Evolutionary conservation across 1,140 invertebrate genomes (phyloP), one percentile per base, ranked within the genome.

Genomic region (Monochamus saltuarius): DNA sequence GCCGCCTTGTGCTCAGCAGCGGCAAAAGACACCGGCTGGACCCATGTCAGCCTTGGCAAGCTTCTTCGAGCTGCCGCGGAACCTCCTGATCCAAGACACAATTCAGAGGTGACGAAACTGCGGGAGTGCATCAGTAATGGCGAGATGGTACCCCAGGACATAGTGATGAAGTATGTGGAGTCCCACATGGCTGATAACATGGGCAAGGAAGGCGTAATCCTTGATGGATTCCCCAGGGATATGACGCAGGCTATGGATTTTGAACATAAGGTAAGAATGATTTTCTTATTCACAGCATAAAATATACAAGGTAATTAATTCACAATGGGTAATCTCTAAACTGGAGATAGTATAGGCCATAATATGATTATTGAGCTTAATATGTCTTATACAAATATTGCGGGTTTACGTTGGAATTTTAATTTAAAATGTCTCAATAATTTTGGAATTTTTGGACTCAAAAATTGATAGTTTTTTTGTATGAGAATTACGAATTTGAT

Each of bases 211-310:
- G 93, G 93, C 10, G 87, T 95, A 56, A 82, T 97, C 49, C 85
- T 97, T 34, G 94, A 95, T 74, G 94, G 94, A 1, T 97, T 90
- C 78, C 94, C 95, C 0, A 80, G 93, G 49, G 91, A 95, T 69
- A 79, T 94, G 64, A 85, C 87, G 47, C 94, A 97, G 80, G 87
- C 91, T 59, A 83, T 86, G 40, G 83, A 87, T 66, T 96, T 95
- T 76, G 89, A 97, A 76, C 85, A 82, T 40, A 89, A 92, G 84
- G 93, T 95, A 68, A 71, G 68, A 63, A 13, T 38, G 22, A 42
- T 13, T 49, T 42, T 6, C 14, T 42, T 36, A 17, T 2, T 46
- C 14, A 16, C 4, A 16, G 43, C 22, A 16, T 17, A 7, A 0
- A 16, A 0, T 46, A 17, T 6, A 43, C 17, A 10, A 14, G 13